These are phyloP conservation scores for Gambusia holbrooki DNA, from an alignment of 2,113 vertebrate genomes.

Conservation along the genomic window DNA sequence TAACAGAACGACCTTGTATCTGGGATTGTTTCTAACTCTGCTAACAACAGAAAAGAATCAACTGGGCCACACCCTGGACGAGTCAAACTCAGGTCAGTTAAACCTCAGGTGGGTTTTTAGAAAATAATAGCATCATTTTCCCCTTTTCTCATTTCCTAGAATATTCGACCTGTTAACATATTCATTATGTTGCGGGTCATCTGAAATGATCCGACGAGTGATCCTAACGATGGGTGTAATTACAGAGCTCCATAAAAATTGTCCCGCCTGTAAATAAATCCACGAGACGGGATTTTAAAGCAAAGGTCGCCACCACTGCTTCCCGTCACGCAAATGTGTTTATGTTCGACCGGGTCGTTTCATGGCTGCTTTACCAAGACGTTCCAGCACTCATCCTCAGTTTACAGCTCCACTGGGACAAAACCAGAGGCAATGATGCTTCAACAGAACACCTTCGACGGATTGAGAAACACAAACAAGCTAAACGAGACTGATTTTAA, in stretches of 20 bases:
- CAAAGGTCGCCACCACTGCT: not conserved
- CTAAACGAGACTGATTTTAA: too few species aligned
- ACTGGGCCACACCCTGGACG: too few species aligned
- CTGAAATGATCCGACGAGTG: constrained; percentile 15
- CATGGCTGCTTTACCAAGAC: not conserved
- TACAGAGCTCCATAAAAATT: constrained; percentile 2
- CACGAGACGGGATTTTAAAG: not conserved
- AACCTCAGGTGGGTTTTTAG: not conserved
- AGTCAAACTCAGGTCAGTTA: not conserved
- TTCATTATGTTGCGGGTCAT: not conserved
- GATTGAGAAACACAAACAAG: too few species aligned
- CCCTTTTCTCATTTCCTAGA: constrained; percentile 9
- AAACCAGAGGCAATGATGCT: too few species aligned
- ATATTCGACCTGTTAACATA: not conserved
- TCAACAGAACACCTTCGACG: too few species aligned
- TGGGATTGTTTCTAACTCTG: too few species aligned
- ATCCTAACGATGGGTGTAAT: constrained; percentile 19
- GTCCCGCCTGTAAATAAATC: not conserved
- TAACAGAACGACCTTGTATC: too few species aligned
- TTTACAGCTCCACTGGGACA: not conserved
- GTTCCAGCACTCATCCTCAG: not conserved
- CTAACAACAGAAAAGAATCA: not conserved
- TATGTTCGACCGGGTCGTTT: not conserved
- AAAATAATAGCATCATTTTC: not conserved
- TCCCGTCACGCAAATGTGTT: not conserved